Evolutionary conservation across 2,888 invertebrate species (phyloP).

Genomic region (Dilophus febrilis): DNA sequence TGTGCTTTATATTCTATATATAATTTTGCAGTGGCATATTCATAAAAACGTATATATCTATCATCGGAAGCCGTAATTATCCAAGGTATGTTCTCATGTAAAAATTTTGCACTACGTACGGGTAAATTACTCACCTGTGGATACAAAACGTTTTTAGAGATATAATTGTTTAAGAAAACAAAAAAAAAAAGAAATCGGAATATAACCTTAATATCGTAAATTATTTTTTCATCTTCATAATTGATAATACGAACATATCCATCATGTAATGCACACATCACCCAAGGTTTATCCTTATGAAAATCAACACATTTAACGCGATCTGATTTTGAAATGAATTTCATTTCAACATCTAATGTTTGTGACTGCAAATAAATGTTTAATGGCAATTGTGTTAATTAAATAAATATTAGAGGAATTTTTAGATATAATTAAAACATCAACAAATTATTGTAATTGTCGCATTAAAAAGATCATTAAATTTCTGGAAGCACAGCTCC

Average conservation of each 20-base stretch:
- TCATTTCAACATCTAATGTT: slow-evolving; percentile 94
- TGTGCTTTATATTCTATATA: slow-evolving; percentile 96
- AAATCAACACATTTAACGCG: slow-evolving; percentile 96
- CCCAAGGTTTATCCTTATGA: slow-evolving; percentile 97
- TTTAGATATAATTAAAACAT: neutral
- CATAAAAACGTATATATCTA: slow-evolving; percentile 80
- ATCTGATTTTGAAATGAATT: slow-evolving; percentile 92
- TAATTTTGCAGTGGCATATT: slow-evolving; percentile 95
- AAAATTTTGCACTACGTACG: slow-evolving; percentile 89
- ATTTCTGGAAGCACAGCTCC: too few relatives aligned
- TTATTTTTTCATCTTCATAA: slow-evolving; percentile 82
- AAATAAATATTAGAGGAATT: neutral
- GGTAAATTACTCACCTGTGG: slow-evolving; percentile 75
- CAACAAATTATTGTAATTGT: too few relatives aligned
- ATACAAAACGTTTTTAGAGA: slow-evolving; percentile 24
- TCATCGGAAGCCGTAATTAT: slow-evolving; percentile 94
- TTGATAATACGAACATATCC: slow-evolving; percentile 99
- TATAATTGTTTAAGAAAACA: neutral
- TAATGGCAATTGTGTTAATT: neutral
- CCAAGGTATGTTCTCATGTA: slow-evolving; percentile 95
- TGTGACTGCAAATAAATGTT: slow-evolving; percentile 75
- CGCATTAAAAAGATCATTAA: too few relatives aligned
- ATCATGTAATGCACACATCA: slow-evolving; percentile 94
- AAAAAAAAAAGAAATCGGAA: neutral
- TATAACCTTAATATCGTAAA: slow-evolving; percentile 58